These are phyloP conservation scores for Amphiduros pacificus DNA, from an alignment of 2,888 invertebrate species.

Conservation along the genomic window DNA sequence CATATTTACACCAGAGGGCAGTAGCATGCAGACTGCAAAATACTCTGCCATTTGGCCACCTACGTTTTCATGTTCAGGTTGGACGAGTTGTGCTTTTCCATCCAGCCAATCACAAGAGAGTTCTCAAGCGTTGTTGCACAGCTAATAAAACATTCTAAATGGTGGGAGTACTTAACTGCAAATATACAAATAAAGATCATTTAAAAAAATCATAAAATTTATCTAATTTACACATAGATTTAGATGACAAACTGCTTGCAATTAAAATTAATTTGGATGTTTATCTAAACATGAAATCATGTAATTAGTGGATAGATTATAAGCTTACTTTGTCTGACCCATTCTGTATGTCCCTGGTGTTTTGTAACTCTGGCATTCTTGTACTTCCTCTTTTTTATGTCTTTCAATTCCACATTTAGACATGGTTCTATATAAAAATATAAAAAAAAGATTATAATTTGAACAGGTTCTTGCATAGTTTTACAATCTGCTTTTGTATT, in stretches of 20 bases:
- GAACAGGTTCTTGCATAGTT: no score
- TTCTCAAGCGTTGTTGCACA: slow-evolving; percentile 55
- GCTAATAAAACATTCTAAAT: slow-evolving; percentile 57
- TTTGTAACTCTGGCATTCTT: slow-evolving; percentile 52
- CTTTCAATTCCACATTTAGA: slow-evolving; percentile 45
- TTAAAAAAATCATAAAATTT: no score
- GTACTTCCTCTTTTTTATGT: slow-evolving; percentile 43
- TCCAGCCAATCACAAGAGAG: slow-evolving; percentile 58
- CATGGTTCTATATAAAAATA: slow-evolving; percentile 43
- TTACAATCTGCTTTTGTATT: no score
- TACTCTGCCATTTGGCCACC: no score
- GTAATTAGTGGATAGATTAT: no score
- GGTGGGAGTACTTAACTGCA: slow-evolving; percentile 52
- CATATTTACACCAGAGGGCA: no score
- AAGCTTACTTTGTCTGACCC: slow-evolving; percentile 55
- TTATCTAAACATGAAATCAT: no score
- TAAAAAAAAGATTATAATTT: no score
- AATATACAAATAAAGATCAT: slow-evolving; percentile 3
- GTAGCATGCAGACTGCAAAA: no score
- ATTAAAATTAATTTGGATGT: no score
- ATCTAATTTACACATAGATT: no score
- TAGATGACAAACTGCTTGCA: no score
- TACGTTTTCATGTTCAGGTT: slow-evolving; percentile 33
- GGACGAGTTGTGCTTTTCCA: slow-evolving; percentile 54
- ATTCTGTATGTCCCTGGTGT: slow-evolving; percentile 54